Conservation (phyloP, 2,888 invertebrate species). For the Ariolimax columbianus region DNA sequence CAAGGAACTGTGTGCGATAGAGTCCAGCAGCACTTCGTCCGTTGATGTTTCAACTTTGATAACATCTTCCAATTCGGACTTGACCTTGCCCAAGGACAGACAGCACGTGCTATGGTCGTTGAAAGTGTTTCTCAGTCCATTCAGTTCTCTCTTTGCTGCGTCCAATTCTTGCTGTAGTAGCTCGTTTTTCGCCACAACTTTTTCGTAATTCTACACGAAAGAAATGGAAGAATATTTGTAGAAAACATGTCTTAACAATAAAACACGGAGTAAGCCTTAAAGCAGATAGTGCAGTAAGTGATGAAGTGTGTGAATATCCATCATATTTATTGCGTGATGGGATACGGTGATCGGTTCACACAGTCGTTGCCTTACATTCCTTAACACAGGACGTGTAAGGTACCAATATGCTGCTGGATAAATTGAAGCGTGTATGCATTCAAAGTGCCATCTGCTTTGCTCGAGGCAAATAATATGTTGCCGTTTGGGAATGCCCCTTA, state of each 20-base stretch:
- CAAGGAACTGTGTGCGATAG: too few species aligned
- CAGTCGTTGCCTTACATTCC: too few species aligned
- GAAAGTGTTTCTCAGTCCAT: neutral
- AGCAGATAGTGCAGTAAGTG: too few species aligned
- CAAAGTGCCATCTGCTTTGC: too few species aligned
- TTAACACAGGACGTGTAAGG: too few species aligned
- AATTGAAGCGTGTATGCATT: too few species aligned
- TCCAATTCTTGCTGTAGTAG: conserved; percentile 23
- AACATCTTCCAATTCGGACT: neutral
- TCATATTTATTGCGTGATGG: too few species aligned
- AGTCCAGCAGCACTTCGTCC: neutral
- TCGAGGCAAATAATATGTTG: too few species aligned
- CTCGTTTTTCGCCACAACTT: conserved; percentile 18
- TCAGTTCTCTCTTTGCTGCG: neutral
- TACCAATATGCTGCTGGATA: too few species aligned
- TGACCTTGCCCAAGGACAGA: neutral
- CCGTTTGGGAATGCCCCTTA: too few species aligned
- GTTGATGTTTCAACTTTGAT: neutral
- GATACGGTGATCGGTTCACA: too few species aligned
- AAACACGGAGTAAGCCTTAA: neutral
- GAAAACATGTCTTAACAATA: neutral
- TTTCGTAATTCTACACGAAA: conserved; percentile 31
- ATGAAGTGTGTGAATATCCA: too few species aligned
- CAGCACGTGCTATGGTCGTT: neutral
- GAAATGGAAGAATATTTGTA: neutral